Conservation (phyloP, 2,888 invertebrate species). For the Aquatica leii region DNA sequence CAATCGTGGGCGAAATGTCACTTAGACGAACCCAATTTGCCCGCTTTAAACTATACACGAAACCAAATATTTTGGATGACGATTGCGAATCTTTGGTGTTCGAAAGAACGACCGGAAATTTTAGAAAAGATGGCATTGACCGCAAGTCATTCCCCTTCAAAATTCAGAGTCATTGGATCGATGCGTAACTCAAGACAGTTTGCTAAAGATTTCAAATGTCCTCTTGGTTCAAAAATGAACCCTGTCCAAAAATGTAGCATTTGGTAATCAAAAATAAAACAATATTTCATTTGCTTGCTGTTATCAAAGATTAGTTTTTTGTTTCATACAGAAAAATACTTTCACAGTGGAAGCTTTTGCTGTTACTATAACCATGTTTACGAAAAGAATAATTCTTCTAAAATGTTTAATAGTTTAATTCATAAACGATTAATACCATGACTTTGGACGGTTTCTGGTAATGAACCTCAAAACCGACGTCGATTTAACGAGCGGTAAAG, state of each 20-base stretch:
- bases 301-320: too few relatives aligned
- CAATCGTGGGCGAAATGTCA: conserved; percentile 47
- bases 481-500: too few relatives aligned
- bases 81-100: conserved; percentile 40
- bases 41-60: conserved; percentile 37
- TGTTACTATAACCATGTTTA: too few relatives aligned
- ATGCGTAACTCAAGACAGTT: background rate
- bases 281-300: too few relatives aligned
- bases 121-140: conserved; percentile 23
- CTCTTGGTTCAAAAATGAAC: conserved; percentile 7
- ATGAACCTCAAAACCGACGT: too few relatives aligned
- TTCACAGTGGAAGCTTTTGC: too few relatives aligned
- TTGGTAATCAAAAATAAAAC: conserved; percentile 8
- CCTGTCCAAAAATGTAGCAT: conserved; percentile 5
- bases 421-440: too few relatives aligned
- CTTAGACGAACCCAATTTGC: conserved; percentile 44
- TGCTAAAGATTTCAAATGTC: conserved; percentile 8
- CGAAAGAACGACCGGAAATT: conserved; percentile 25
- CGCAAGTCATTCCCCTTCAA: conserved; percentile 32
- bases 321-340: too few relatives aligned
- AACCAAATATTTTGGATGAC: conserved; percentile 58
- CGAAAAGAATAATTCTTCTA: too few relatives aligned
- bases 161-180: background rate
- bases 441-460: too few relatives aligned
- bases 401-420: too few relatives aligned